Conservation (phyloP, 2,113 vertebrate genomes). For the Esox niger region DNA sequence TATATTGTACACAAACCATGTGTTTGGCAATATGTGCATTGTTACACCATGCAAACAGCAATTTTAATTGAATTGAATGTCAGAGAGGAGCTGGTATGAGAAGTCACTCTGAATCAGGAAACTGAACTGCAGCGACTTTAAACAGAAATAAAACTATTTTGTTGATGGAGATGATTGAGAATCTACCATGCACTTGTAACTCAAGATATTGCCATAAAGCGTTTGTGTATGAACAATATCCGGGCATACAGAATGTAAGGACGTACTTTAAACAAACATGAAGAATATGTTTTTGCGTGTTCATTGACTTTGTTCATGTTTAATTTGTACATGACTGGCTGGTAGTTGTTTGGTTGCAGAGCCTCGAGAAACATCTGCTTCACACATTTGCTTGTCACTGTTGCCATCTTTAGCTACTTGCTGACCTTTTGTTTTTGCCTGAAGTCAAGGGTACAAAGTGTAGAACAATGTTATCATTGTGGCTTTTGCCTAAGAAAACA, state of each 20-base stretch:
- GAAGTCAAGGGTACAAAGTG: conserved; percentile 42
- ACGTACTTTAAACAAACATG: too few species aligned
- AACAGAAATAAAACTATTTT: conserved; percentile 33
- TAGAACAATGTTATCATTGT: conserved; percentile 45
- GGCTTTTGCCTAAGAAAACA: conserved; percentile 40
- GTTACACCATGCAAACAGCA: too few species aligned
- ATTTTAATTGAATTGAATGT: neutral
- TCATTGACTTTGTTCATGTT: neutral
- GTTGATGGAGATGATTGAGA: conserved; percentile 6
- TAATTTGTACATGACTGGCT: neutral
- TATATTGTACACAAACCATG: too few species aligned
- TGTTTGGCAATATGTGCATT: too few species aligned
- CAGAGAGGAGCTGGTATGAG: conserved; percentile 22
- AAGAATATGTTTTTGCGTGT: too few species aligned
- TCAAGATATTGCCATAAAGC: neutral
- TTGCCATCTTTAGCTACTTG: conserved; percentile 46
- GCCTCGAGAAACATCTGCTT: conserved; percentile 34
- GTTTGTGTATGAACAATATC: too few species aligned
- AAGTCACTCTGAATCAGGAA: conserved; percentile 29
- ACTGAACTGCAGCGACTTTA: conserved; percentile 30
- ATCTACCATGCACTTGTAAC: neutral
- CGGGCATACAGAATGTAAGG: too few species aligned
- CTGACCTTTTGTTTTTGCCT: conserved; percentile 60
- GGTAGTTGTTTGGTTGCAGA: conserved; percentile 43
- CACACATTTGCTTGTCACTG: conserved; percentile 38